Evolutionary conservation across 2,888 invertebrate genomes (phyloP), one percentile per base, ranked within the genome.

Genomic region (Synanthedon myopaeformis): DNA sequence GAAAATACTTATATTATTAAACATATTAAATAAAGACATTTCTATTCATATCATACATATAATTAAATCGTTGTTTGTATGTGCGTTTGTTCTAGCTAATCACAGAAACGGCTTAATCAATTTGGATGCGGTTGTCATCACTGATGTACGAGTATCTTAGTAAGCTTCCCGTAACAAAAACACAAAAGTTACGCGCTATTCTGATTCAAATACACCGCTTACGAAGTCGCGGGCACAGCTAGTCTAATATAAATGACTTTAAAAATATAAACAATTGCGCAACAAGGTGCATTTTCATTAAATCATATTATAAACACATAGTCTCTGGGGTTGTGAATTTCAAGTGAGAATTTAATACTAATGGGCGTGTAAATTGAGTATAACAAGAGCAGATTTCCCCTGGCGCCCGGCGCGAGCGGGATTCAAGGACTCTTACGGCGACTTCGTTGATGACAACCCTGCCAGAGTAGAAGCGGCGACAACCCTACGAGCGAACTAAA

Each of bases 311-410:
- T 56, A 51, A 56, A 53, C 55, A 50, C 52, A 12, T 42, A 48
- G 54, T 52, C 52, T 55, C 53, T 51, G 53, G 45, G 45, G 45
- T 14, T n/a, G 45, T 53, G 55, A 54, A 56, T 42, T 53, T 42
- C 53, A 49, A 54, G 54, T 53, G 55, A 56, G 56, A 53, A 51
- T 56, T 51, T 56, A 55, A 56, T 56, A 56, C 56, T 56, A 56
- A 56, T 56, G 56, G 56, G 35, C 13, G 55, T 51, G 50, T 42
- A 56, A 56, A 56, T 56, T 56, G 56, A 51, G 55, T 45, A 54
- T 52, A 51, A 54, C 51, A 54, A 41, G 52, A 51, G 51, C 49
- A 56, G 55, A 56, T 56, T 56, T 56, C 56, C 56, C 56, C 49
- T 10, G 55, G 56, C 49, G 6, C 14, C 6, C n/a, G 41, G 42